phyloP scores from a whole-genome alignment of 2,113 vertebrate species.

The Cyprinus carpio region DNA sequence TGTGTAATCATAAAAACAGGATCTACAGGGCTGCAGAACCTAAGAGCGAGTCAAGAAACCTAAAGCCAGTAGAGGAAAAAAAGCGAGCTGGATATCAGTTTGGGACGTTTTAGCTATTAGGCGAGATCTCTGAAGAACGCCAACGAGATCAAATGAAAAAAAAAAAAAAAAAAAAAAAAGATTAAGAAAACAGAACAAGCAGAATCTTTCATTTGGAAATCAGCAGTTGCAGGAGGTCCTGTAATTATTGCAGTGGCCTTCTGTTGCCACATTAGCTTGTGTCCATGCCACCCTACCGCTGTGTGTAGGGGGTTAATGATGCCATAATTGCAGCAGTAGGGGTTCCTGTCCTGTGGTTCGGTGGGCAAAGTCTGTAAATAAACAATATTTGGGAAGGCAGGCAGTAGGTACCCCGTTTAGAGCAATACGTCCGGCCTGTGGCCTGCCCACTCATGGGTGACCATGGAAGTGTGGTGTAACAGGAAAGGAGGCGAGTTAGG shows the following conservation, averaged over 20 bases:
- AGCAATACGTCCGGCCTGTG: constrained; percentile 52
- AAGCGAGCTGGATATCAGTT: background rate
- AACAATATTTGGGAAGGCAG: constrained; percentile 62
- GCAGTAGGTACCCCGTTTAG: constrained; percentile 54
- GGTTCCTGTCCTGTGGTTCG: constrained; percentile 72
- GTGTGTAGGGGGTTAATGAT: constrained; percentile 50
- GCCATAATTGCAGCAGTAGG: constrained; percentile 49
- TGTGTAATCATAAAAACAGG: constrained; percentile 23
- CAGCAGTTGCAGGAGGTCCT: constrained; percentile 26
- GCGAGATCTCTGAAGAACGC: constrained; percentile 9
- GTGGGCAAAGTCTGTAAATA: constrained; percentile 69
- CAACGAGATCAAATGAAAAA: background rate
- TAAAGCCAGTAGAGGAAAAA: constrained; percentile 19
- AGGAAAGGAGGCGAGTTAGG: constrained; percentile 74
- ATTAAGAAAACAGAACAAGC: background rate
- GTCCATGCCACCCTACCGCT: constrained; percentile 41
- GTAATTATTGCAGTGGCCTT: constrained; percentile 31
- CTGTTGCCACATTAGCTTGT: constrained; percentile 33
- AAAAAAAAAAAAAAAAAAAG: background rate
- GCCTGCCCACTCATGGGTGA: constrained; percentile 64
- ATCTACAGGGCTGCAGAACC: background rate
- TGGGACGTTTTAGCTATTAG: constrained; percentile 14
- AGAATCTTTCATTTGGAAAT: constrained; percentile 14
- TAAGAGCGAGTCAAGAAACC: background rate
- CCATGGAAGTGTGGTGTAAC: constrained; percentile 63